Conservation (phyloP, 2,113 vertebrate genomes). For the Rhipidura dahli region DNA sequence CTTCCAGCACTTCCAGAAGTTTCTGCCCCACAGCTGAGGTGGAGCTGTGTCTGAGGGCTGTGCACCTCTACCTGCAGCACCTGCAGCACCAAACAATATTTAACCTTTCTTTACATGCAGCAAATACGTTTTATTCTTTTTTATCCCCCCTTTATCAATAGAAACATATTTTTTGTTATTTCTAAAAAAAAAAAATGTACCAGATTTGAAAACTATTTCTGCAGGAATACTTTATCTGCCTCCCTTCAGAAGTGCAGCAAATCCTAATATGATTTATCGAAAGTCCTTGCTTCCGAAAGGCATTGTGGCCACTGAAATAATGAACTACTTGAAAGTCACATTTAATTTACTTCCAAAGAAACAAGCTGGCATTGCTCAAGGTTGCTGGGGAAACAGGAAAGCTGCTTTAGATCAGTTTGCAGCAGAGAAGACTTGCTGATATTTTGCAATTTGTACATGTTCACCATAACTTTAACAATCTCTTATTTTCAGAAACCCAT, state of each 20-base stretch:
- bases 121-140: not conserved
- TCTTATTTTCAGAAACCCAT: conserved; percentile 58
- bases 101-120: conserved; percentile 22
- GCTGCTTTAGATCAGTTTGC: conserved; percentile 71
- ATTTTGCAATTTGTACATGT: conserved; percentile 65
- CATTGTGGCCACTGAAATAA: conserved; percentile 78
- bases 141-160: not conserved
- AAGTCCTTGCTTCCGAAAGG: conserved; percentile 69
- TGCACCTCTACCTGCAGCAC: not conserved
- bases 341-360: conserved; percentile 79
- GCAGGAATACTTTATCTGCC: conserved; percentile 67
- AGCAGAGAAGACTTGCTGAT: conserved; percentile 63
- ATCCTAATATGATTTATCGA: conserved; percentile 70
- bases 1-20: not conserved
- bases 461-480: conserved; percentile 54
- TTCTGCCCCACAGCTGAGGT: not conserved
- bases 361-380: conserved; percentile 70
- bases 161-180: conserved; percentile 47
- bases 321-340: conserved; percentile 80
- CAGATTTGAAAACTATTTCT: conserved; percentile 60
- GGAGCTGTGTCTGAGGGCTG: not conserved
- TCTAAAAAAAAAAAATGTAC: not conserved
- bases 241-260: conserved; percentile 69
- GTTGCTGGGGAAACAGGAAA: conserved; percentile 81
- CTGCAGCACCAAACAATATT: not conserved